Conservation (phyloP, 2,797 vertebrate species). For the Adelosebastes latens region DNA sequence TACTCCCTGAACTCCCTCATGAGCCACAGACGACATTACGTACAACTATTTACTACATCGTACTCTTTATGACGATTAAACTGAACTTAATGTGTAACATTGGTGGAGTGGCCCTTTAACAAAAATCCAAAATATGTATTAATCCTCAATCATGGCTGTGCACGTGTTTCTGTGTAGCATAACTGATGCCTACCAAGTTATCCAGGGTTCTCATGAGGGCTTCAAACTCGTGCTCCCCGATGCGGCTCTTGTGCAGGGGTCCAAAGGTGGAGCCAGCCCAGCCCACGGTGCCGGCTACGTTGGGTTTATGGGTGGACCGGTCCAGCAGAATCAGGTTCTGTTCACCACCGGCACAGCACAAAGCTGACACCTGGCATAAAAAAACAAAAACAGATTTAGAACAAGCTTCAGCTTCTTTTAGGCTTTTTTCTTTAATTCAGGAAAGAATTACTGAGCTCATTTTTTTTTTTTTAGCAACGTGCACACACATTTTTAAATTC, state of each 20-base stretch:
- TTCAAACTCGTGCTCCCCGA: slow-evolving; percentile 96
- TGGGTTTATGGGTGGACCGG: slow-evolving; percentile 86
- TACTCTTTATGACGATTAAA: neutral
- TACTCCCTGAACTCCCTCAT: neutral
- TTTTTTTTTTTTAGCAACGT: neutral
- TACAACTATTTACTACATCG: neutral
- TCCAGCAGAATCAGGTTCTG: slow-evolving; percentile 94
- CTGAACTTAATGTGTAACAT: neutral
- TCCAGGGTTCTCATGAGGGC: slow-evolving; percentile 98
- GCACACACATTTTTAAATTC: neutral
- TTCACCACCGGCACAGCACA: slow-evolving; percentile 89
- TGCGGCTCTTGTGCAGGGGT: slow-evolving; percentile 92
- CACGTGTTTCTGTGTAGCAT: neutral
- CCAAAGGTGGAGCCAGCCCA: slow-evolving; percentile 96
- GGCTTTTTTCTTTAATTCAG: neutral
- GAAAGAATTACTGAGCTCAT: neutral
- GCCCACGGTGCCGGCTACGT: slow-evolving; percentile 87
- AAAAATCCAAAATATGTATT: neutral
- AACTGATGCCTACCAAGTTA: slow-evolving; percentile 87
- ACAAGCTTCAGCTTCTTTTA: neutral
- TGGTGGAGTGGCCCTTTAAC: neutral
- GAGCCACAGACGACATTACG: neutral
- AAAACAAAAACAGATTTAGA: neutral
- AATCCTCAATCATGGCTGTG: neutral
- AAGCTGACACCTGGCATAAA: slow-evolving; percentile 86